Evolutionary conservation across 2,113 vertebrate species (phyloP), one percentile per base, ranked within the genome.

Genomic region (Rissa tridactyla): DNA sequence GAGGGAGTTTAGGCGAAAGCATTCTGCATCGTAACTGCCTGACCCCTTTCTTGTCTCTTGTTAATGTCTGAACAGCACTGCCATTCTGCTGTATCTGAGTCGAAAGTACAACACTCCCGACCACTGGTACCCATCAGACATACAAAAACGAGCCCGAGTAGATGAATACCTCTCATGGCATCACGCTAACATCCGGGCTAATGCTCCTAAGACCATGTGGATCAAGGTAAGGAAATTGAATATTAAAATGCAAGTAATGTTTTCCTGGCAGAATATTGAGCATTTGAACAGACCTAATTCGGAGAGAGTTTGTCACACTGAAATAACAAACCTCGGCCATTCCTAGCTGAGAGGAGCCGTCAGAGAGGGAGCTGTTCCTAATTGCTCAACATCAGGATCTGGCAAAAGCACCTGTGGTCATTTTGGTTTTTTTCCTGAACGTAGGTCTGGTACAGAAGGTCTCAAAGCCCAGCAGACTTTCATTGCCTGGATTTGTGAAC

Each of bases 151-250:
- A 1, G 98, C 98, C 32, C 96, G 68, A 0, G 97, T 98, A 3
- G 98, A 99, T 6, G 98, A 99, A 82, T 99, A 98, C 88, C 96
- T 99, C 51, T 98, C 98, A 0, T 99, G 99, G 99, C 98, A 99
- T 92, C 98, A 99, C 10, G 49, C 95, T 1, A 97, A 98, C 92
- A 96, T 97, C 90, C 57, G 98, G 38, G 70, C 62, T 5, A 96
- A 98, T 6, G 98, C 98, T 22, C 97, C 98, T 4, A 99, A 98
- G 91, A 97, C 98, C 82, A 96, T 97, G 77, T 97, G 97, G 97
- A 96, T 97, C 77, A 97, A 97, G 97, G 97, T 97, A 66, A 97
- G 95, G 61, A 69, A 32, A 21, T 36, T 15, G 34, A 40, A 20
- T 44, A 13, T 5, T 40, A 68, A 72, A 68, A 57, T 2, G 4